phyloP scores from a whole-genome alignment of 2,113 vertebrate species.

The Ariopsis seemanni region DNA sequence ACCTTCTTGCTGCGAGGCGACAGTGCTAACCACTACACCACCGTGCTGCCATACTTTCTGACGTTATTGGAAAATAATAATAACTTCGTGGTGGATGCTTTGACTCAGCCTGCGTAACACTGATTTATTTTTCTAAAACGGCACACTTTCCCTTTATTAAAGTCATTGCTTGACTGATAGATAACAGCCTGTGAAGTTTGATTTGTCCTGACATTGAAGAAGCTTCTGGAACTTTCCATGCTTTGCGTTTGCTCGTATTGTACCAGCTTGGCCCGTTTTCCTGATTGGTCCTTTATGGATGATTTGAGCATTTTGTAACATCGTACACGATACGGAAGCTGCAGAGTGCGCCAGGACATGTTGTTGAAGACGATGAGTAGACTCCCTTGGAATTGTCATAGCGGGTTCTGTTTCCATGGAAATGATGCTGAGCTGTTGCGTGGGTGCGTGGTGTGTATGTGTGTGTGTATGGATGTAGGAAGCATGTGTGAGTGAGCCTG shows the following conservation, averaged over 20 bases:
- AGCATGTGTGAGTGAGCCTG: conserved; percentile 15
- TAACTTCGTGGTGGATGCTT: neutral
- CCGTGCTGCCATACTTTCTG: no score
- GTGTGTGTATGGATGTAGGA: conserved; percentile 31
- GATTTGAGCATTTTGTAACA: neutral
- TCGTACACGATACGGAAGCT: conserved; percentile 1
- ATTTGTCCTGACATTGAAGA: neutral
- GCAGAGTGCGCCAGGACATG: neutral
- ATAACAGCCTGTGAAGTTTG: neutral
- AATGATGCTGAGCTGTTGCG: conserved; percentile 42
- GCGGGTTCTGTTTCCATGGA: conserved; percentile 50
- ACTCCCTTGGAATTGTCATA: conserved; percentile 12
- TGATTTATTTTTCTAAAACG: neutral
- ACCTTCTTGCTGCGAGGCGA: no score
- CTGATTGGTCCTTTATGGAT: neutral
- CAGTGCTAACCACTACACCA: no score
- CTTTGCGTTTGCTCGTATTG: neutral
- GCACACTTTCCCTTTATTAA: neutral
- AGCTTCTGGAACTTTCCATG: neutral
- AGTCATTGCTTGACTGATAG: neutral
- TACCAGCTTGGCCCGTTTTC: neutral
- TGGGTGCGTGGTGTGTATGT: conserved; percentile 18
- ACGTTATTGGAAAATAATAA: neutral
- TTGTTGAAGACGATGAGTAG: neutral
- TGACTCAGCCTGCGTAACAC: neutral